These are phyloP conservation scores for Petrolisthes manimaculis DNA, from an alignment of 2,888 invertebrate species.

Conservation along the genomic window DNA sequence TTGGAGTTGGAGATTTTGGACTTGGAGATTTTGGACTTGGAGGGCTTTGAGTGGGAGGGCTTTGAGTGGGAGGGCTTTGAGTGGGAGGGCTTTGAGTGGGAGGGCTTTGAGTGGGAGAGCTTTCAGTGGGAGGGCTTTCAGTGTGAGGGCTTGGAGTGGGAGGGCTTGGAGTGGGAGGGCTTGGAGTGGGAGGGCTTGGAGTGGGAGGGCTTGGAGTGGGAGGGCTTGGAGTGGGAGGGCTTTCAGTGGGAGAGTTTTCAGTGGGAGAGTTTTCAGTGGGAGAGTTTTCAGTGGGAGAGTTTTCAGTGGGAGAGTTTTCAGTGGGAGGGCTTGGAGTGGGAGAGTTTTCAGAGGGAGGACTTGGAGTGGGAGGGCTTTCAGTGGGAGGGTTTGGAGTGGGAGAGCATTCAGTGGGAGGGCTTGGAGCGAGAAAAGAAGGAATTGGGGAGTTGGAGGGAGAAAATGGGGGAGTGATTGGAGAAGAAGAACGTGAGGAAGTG, in stretches of 20 bases:
- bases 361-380: neutral
- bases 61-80: neutral
- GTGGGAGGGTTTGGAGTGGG: no score
- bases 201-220: no score
- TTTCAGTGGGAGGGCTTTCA: neutral
- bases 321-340: neutral
- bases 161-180: neutral
- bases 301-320: neutral
- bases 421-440: neutral
- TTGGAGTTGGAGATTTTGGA: neutral
- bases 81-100: neutral
- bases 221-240: no score
- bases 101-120: neutral
- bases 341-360: neutral
- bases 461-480: neutral
- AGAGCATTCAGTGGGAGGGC: no score
- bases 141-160: neutral
- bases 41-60: neutral
- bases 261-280: neutral
- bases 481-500: neutral
- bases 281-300: neutral
- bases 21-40: neutral
- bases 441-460: neutral
- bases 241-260: neutral
- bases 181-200: neutral